phyloP scores from a whole-genome alignment of 2,797 vertebrate genomes.

The Forpus xanthops region DNA sequence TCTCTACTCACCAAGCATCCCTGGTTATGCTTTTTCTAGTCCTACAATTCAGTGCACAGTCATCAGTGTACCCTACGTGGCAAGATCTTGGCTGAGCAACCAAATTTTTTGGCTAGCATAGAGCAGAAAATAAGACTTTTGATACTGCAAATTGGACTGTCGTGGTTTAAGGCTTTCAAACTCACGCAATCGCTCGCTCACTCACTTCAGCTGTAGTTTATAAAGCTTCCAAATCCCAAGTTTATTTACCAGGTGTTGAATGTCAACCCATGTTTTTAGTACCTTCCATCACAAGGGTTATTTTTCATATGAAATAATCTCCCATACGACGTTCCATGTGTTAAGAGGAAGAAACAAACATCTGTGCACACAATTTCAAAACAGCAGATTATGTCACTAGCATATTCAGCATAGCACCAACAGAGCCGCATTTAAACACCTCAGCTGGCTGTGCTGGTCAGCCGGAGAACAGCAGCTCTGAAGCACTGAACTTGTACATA shows the following conservation, averaged over 20 bases:
- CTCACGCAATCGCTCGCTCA: too few relatives aligned
- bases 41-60: neutral
- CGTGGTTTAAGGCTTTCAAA: too few relatives aligned
- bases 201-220: neutral
- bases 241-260: neutral
- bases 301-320: neutral
- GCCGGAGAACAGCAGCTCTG: neutral
- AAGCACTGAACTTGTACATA: neutral
- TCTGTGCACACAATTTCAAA: slow-evolving; percentile 23
- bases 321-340: neutral
- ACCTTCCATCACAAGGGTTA: neutral
- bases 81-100: neutral
- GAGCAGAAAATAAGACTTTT: neutral
- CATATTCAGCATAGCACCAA: neutral
- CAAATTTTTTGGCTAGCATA: neutral
- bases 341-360: neutral
- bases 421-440: neutral
- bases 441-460: slow-evolving; percentile 26
- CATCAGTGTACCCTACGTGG: neutral
- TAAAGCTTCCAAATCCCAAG: neutral
- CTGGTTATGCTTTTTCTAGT: neutral
- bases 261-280: neutral
- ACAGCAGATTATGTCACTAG: slow-evolving; percentile 8
- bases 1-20: neutral
- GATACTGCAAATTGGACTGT: neutral